Evolutionary conservation across 2,797 vertebrate genomes (phyloP).

Genomic region (Picus viridis): DNA sequence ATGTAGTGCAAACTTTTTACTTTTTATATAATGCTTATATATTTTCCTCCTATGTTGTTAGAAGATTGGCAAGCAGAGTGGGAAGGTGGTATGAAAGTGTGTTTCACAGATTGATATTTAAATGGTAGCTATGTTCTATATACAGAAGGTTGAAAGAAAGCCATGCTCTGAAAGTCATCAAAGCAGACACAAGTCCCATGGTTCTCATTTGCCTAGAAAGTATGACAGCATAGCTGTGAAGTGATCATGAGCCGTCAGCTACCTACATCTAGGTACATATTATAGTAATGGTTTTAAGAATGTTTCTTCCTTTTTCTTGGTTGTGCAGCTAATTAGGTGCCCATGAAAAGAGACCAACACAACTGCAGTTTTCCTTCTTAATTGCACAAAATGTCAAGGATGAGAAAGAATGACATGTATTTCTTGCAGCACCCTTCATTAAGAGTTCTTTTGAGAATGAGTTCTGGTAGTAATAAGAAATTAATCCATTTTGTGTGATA

Average conservation of each 20-base stretch:
- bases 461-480: background rate
- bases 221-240: background rate
- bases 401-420: background rate
- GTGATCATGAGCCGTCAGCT: background rate
- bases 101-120: background rate
- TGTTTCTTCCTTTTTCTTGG: background rate
- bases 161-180: background rate
- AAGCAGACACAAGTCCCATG: background rate
- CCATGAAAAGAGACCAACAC: background rate
- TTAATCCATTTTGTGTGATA: background rate
- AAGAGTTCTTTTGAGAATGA: background rate
- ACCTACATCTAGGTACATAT: background rate
- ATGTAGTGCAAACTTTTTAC: background rate
- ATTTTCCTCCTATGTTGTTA: background rate
- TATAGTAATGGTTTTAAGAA: background rate
- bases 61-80: background rate
- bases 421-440: background rate
- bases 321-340: background rate
- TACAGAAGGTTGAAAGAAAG: background rate
- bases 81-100: background rate
- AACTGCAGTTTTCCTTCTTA: background rate
- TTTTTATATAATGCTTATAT: background rate
- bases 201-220: background rate
- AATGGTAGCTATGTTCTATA: background rate
- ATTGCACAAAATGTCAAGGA: background rate